A percentile compares a stretch with the other conserved stretches of the same genome.
phyloP scores from a whole-genome alignment of 2,888 invertebrate species.

The Chrysodeixis includens region DNA sequence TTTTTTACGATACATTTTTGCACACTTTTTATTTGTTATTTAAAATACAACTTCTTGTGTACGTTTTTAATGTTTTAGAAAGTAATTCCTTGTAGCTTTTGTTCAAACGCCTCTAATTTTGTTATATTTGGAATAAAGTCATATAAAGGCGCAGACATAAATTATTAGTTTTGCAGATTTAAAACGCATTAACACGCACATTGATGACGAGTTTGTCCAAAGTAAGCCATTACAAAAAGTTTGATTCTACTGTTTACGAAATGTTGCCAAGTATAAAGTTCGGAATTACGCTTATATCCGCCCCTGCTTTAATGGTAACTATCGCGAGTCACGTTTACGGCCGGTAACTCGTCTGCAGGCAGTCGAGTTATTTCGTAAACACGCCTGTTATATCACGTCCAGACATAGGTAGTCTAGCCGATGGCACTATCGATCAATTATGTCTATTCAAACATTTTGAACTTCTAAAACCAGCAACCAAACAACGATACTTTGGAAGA shows the following conservation, averaged over 20 bases:
- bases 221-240: slow-evolving; percentile 50
- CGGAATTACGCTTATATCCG: slow-evolving; percentile 65
- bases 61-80: not conserved
- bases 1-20: slow-evolving; percentile 35
- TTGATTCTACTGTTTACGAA: slow-evolving; percentile 62
- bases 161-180: not conserved
- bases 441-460: not conserved
- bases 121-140: not conserved
- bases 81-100: slow-evolving; percentile 13
- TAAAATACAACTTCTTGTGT: slow-evolving; percentile 8
- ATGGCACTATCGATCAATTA: not conserved
- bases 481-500: not conserved
- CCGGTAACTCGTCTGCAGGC: slow-evolving; percentile 42
- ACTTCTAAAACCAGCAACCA: not conserved
- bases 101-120: not conserved
- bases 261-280: slow-evolving; percentile 64
- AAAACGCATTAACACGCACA: slow-evolving; percentile 6
- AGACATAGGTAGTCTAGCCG: not conserved
- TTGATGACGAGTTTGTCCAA: slow-evolving; percentile 15
- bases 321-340: slow-evolving; percentile 65
- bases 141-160: not conserved
- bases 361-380: slow-evolving; percentile 24
- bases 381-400: slow-evolving; percentile 3
- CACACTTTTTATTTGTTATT: slow-evolving; percentile 19
- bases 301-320: slow-evolving; percentile 33